Evolutionary conservation across 1,140 invertebrate species (phyloP), one percentile per base, ranked within the genome.

Genomic region (Oryzaephilus surinamensis): DNA sequence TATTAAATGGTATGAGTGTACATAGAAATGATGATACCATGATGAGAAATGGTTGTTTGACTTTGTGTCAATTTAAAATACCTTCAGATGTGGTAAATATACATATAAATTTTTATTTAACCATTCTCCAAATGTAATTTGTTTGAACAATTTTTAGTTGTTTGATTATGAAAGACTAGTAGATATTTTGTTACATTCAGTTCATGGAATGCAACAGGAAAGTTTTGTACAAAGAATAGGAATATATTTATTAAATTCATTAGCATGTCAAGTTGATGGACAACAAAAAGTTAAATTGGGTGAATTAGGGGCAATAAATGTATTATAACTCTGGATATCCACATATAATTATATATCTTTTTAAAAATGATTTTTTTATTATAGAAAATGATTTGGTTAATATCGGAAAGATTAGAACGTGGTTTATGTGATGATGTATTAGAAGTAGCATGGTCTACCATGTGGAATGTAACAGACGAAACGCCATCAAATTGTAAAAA

Each of bases 401-500:
- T 95, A 31, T 71, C 78, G 38, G 77, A 84, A 50, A 73, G 87
- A 28, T 65, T 93, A 19, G 69, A 74, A 8, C 67, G 74, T 24
- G 67, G 72, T 23, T 62, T 81, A 12, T 96, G 90, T 62, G 94
- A 97, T 62, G 92, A 97, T 63, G 86, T 97, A 1, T 75, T 98
- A 64, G 93, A 97, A 68, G 88, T 95, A 10, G 88, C 92, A 4
- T 98, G 95, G 95, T 96, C 91, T 41, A 93, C 90, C 2, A 85
- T 98, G 83, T 91, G 85, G 87, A 97, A 98, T 67, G 90, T 97
- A 29, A 98, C 94, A 29, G 93, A 97, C 66, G 92, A 96, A 70
- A 95, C 90, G 21, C 83, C 90, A 15, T 71, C 80, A 41, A 97
- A 97, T 70, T 96, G 92, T 70, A 71, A 79, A 60, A 72, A 83